Base-by-base conservation (phyloP, 1,140 invertebrate species). In the Nymphalis io region DNA sequence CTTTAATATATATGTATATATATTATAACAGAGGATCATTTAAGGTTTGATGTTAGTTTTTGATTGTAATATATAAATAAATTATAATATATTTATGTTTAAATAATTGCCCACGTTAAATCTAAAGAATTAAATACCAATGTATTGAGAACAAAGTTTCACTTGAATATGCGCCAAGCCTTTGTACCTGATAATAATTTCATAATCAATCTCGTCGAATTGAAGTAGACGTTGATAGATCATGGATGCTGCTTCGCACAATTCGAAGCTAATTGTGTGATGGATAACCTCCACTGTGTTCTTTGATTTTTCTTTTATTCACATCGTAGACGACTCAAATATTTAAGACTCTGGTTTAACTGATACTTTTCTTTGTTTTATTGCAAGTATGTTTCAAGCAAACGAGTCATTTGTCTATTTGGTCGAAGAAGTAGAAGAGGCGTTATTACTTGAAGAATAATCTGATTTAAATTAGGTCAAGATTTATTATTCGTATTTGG, bases 191-290 rank as follows among this genome's bases (percentile, higher is more conserved):
- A 74, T 72, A 73, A 80, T 74, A 75, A 79, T 77, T 68, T 68
- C 67, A 73, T 79, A 73, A 78, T 77, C 71, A 76, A 79, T 78
- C 78, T 72, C 73, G 68, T 63, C 57, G 70, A 59, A 71, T 70
- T 70, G 72, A 18, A 58, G 46, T 58, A 46, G 80, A 82, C 80
- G 70, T 80, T 75, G 80, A 82, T 76, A 73, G 79, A 82, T 82
- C 76, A 72, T 67, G 67, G 74, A 65, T 62, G 60, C 51, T 67
- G 58, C 63, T 68, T 59, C 68, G 71, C 74, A 73, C 64, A 60
- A 70, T 70, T 69, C 70, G 63, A 39, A 66, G 65, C 70, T 81
- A 78, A 80, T 82, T 78, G 74, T 65, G 71, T 79, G 78, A 80
- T 80, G 75, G 78, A 80, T 80, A 68, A 65, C 44, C 55, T 62